Evolutionary conservation across 2,113 vertebrate genomes (phyloP).

Genomic region (Dicentrarchus labrax): DNA sequence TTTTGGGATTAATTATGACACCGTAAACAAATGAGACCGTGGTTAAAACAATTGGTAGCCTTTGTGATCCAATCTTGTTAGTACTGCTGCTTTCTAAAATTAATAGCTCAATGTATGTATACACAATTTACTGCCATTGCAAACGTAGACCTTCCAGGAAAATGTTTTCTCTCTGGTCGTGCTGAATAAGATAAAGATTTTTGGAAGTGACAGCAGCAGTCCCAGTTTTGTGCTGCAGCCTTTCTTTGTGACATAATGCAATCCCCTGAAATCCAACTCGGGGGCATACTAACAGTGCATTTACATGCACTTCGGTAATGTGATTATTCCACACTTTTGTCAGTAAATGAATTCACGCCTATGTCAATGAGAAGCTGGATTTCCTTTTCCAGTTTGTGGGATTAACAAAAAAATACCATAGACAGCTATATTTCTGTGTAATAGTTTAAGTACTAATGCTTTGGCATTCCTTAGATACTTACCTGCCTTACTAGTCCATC

Average conservation of each 20-base stretch:
- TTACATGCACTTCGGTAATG: constrained; percentile 14
- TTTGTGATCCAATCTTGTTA: not conserved
- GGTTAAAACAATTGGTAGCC: not conserved
- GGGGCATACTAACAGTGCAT: constrained; percentile 14
- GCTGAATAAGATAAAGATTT: constrained; percentile 20
- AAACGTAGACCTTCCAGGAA: not conserved
- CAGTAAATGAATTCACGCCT: constrained; percentile 31
- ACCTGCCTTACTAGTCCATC: not conserved
- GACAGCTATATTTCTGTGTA: not conserved
- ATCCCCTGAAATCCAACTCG: constrained; percentile 28
- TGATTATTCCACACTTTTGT: constrained; percentile 48
- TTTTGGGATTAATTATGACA: constrained; percentile 17
- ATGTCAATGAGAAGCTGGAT: constrained; percentile 22
- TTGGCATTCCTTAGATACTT: not conserved
- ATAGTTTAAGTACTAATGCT: not conserved
- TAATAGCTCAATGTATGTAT: constrained; percentile 9
- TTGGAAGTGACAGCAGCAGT: not conserved
- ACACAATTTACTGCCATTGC: not conserved
- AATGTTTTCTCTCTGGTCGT: constrained; percentile 3
- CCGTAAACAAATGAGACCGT: not conserved
- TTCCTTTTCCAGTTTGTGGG: constrained; percentile 41
- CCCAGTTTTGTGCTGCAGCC: constrained; percentile 14
- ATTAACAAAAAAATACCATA: constrained; percentile 30
- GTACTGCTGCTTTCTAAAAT: not conserved
- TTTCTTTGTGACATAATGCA: constrained; percentile 3